phyloP scores from a whole-genome alignment of 2,888 invertebrate genomes.

The Aquatica leii region DNA sequence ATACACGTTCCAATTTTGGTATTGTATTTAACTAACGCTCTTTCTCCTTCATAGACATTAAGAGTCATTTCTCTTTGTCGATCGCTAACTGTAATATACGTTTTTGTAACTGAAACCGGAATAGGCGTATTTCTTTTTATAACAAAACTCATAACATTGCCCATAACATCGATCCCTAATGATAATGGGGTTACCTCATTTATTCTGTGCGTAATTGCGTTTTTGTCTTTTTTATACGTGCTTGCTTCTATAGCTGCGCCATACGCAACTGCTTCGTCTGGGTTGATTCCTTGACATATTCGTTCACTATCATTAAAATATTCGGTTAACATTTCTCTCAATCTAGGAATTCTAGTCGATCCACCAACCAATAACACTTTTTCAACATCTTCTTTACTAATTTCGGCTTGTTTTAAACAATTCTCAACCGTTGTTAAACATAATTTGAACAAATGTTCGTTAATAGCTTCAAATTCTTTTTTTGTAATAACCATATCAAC shows the following conservation, averaged over 20 bases:
- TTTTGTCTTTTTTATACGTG: slow-evolving; percentile 21
- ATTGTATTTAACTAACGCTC: slow-evolving; percentile 38
- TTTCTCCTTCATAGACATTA: slow-evolving; percentile 41
- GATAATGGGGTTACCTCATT: slow-evolving; percentile 45
- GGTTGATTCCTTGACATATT: slow-evolving; percentile 39
- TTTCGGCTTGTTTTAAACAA: slow-evolving; percentile 32
- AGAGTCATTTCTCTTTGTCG: slow-evolving; percentile 22
- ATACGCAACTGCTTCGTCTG: slow-evolving; percentile 45
- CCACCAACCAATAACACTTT: slow-evolving; percentile 45
- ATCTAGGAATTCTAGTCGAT: slow-evolving; percentile 42
- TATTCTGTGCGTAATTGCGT: slow-evolving; percentile 24
- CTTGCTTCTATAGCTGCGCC: slow-evolving; percentile 45
- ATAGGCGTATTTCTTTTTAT: slow-evolving; percentile 39
- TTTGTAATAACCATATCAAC: slow-evolving; percentile 33
- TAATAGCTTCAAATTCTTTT: slow-evolving; percentile 37
- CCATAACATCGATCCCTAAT: slow-evolving; percentile 36
- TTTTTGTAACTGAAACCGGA: slow-evolving; percentile 18
- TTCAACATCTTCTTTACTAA: slow-evolving; percentile 35
- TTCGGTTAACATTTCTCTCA: slow-evolving; percentile 32
- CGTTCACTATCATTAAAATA: slow-evolving; percentile 35
- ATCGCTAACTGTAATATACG: slow-evolving; percentile 26
- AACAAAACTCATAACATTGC: slow-evolving; percentile 35
- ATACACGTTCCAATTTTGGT: slow-evolving; percentile 35
- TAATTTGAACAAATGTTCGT: slow-evolving; percentile 29
- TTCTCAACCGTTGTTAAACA: slow-evolving; percentile 33